Conservation (phyloP, 2,888 invertebrate genomes). For the Folsomia candida region DNA sequence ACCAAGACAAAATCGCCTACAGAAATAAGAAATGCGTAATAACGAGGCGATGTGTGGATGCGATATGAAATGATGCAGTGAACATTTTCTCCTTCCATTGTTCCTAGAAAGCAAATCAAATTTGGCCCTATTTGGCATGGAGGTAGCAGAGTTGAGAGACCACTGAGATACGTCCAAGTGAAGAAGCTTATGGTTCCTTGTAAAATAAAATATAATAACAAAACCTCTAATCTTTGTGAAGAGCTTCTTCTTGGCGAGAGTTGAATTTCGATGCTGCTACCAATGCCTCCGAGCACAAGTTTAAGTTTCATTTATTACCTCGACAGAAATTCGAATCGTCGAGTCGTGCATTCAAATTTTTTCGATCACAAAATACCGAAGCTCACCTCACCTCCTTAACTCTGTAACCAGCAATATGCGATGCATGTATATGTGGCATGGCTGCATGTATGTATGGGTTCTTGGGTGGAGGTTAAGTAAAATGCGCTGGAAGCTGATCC, state of each 20-base stretch:
- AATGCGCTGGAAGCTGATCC: neutral
- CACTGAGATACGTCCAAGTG: too few species aligned
- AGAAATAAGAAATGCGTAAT: neutral
- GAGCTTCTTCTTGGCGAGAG: too few species aligned
- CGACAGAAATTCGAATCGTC: constrained; percentile 7
- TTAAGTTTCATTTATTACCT: constrained; percentile 5
- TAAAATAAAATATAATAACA: neutral
- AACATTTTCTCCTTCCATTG: neutral
- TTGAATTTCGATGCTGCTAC: neutral
- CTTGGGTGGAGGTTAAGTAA: constrained; percentile 9
- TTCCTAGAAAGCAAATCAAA: neutral
- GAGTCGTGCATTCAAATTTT: constrained; percentile 10
- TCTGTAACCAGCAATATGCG: neutral
- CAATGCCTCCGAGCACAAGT: neutral
- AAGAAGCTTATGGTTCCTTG: constrained; percentile 3
- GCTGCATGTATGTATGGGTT: neutral
- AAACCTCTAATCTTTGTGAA: neutral
- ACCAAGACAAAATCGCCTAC: neutral
- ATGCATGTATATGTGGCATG: neutral
- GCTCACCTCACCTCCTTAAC: neutral
- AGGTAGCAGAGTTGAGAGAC: neutral
- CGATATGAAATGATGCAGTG: neutral
- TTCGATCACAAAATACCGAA: neutral
- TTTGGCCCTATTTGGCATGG: constrained; percentile 6
- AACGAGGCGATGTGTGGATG: neutral